Evolutionary conservation across 2,113 vertebrate species (phyloP).

Genomic region (Gavia stellata): DNA sequence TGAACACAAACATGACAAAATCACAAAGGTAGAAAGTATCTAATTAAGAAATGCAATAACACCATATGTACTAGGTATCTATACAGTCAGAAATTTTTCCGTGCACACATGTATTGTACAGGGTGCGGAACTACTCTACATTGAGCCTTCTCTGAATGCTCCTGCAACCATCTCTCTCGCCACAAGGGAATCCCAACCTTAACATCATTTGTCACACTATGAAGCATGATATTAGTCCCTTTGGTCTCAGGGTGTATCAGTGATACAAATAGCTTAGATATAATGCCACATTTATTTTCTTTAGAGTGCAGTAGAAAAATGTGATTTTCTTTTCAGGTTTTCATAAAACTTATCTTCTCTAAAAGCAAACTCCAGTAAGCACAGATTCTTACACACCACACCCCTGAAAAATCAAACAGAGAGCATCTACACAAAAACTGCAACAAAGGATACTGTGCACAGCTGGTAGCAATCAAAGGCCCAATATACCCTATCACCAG

Average conservation of each 20-base stretch:
- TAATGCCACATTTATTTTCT: background rate
- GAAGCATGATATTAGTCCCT: background rate
- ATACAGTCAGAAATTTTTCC: background rate
- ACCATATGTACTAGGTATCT: rapidly evolving
- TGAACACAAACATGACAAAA: background rate
- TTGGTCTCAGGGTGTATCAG: background rate
- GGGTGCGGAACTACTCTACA: background rate
- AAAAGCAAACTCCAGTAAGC: background rate
- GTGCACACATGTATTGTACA: background rate
- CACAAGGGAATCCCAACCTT: background rate
- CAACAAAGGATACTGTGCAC: background rate
- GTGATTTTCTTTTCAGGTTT: background rate
- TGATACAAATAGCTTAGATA: background rate
- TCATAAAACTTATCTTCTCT: background rate
- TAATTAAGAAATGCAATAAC: background rate
- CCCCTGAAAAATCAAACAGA: background rate
- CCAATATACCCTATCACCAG: background rate
- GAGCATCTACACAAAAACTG: background rate
- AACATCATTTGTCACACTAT: background rate
- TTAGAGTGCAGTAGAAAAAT: background rate
- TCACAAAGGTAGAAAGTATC: background rate
- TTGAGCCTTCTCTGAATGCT: background rate
- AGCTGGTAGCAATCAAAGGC: background rate
- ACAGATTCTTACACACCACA: background rate
- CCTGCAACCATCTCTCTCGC: background rate